Base-by-base conservation (phyloP, 2,113 vertebrate species). In the Emydura subglobosa region DNA sequence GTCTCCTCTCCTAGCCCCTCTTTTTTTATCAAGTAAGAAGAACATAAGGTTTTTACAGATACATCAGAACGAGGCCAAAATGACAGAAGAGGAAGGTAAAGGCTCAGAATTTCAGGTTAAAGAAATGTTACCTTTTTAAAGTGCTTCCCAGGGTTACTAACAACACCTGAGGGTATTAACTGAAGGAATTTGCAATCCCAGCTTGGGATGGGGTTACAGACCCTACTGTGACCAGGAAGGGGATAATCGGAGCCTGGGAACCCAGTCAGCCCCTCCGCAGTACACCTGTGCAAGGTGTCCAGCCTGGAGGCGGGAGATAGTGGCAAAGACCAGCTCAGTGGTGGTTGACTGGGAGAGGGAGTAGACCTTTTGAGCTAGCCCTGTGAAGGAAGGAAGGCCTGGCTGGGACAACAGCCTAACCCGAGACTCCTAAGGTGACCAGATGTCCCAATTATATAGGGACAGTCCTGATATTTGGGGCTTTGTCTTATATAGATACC, bases 71-170 rank as follows among this genome's bases (percentile, higher is more conserved):
- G 14, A 57, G 84, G 72, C 16, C 25, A 72, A 39, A 50, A 4
- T 0, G 0, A 47, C 29, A 39, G 65, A 72, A 72, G n/a, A 72
- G 65, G 65, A 72, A 72, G 65, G 65, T 72, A 72, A 72, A 72
- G 65, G 65, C 1, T 14, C 13, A 11, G 4, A n/a, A 29, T 92
- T 92, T 65, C 59, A 25, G 49, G 1, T 34, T 1, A 79, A 31
- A 79, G 27, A 14, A 42, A 65, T 42, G 1, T 82, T 94, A 44
- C 27, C 29, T 39, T 2, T 13, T 25, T 29, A 29, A 17, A 51
- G 65, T 49, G 87, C 82, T 80, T 34, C 74, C 84, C 57, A 17
- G 17, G 2, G 34, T 53, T 81, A 0, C 50, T 82, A 0, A 54
- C 79, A 79, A 79, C 0, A 0, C 21, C 83, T 21, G 65, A 72